phyloP scores from a whole-genome alignment of 2,113 vertebrate species.

The Casuarius casuarius region DNA sequence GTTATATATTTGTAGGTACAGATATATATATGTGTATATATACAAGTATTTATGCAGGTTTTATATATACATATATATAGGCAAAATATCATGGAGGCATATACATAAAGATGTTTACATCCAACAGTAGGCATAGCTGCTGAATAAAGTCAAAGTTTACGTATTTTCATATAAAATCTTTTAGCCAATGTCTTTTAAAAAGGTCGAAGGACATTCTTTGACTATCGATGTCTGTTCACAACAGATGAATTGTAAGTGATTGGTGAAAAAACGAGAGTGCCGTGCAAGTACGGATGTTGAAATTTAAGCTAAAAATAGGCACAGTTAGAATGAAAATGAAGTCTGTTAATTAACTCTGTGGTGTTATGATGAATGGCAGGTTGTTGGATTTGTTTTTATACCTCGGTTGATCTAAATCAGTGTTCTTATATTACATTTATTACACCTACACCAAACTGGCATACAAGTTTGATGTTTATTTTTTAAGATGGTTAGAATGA shows the following conservation, averaged over 20 bases:
- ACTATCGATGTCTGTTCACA: neutral
- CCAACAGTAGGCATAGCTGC: neutral
- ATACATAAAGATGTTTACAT: neutral
- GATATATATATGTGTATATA: neutral
- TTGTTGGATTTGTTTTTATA: neutral
- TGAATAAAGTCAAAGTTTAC: neutral
- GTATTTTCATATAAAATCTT: neutral
- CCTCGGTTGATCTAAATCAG: neutral
- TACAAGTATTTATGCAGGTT: neutral
- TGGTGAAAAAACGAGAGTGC: neutral
- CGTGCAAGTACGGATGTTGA: neutral
- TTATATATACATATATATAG: neutral
- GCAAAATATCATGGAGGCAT: neutral
- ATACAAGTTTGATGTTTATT: neutral
- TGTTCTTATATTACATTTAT: neutral
- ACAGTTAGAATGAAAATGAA: neutral
- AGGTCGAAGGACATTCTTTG: neutral
- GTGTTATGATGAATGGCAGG: neutral
- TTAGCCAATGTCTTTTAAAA: neutral
- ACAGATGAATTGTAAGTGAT: neutral
- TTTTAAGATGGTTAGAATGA: neutral
- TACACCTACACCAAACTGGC: neutral
- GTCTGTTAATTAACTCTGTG: neutral
- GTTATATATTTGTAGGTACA: neutral
- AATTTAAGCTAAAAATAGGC: neutral